phyloP scores from a whole-genome alignment of 2,113 vertebrate species.

The Andinoacara biseriatus region DNA sequence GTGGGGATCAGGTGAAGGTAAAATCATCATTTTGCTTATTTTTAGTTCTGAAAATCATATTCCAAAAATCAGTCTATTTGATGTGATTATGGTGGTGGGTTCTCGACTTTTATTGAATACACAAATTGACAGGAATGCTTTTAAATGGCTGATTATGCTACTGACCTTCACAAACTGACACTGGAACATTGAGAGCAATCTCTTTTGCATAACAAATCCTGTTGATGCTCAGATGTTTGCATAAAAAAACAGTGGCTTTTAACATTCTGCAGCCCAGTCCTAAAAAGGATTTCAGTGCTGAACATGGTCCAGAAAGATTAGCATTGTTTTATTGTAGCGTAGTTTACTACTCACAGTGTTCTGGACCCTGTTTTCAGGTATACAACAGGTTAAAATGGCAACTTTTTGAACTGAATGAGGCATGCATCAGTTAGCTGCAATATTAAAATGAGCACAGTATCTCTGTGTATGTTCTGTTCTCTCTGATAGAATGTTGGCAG shows the following conservation, averaged over 20 bases:
- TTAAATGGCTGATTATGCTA: constrained; percentile 18
- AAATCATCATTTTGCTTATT: neutral
- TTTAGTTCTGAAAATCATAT: constrained; percentile 12
- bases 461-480: neutral
- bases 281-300: neutral
- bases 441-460: neutral
- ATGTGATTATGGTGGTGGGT: neutral
- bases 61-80: neutral
- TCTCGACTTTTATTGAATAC: constrained; percentile 4
- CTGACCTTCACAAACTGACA: constrained; percentile 44
- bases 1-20: neutral
- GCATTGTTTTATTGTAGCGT: neutral
- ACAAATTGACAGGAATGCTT: constrained; percentile 29
- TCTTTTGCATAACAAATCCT: constrained; percentile 26
- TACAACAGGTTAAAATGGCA: neutral
- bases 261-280: neutral
- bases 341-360: neutral
- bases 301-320: neutral
- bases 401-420: neutral
- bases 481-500: neutral
- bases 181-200: constrained; percentile 4
- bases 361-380: neutral
- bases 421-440: neutral
- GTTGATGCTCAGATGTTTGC: neutral
- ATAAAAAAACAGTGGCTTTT: neutral